A percentile compares a stretch with the other conserved stretches of the same genome.
Evolutionary conservation across 2,888 invertebrate species (phyloP).

Genomic region (Apamea monoglypha): DNA sequence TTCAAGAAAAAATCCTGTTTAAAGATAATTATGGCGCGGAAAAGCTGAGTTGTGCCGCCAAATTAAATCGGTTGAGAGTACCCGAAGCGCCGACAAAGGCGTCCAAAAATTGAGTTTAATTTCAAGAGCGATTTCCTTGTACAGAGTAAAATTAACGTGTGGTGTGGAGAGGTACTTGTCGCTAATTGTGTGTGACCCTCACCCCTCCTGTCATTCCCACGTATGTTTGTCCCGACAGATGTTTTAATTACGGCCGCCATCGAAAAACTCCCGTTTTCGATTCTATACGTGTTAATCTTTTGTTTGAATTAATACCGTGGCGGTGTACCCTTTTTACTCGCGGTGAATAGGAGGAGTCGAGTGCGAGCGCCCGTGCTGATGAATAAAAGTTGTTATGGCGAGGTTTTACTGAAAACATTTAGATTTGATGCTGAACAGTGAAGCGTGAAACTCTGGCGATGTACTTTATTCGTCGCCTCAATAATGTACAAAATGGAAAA

Average conservation of each 20-base stretch:
- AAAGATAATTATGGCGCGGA: conserved; percentile 75
- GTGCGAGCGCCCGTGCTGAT: conserved; percentile 55
- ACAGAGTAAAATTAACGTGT: conserved; percentile 80
- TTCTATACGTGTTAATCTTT: conserved; percentile 74
- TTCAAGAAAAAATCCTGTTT: conserved; percentile 70
- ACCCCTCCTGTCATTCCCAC: conserved; percentile 72
- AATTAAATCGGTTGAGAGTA: conserved; percentile 75
- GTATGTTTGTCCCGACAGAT: conserved; percentile 68
- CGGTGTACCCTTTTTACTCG: conserved; percentile 72
- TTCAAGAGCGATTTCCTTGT: conserved; percentile 82
- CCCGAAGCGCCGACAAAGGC: conserved; percentile 68
- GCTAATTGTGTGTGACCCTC: conserved; percentile 85
- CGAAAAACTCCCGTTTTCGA: conserved; percentile 77
- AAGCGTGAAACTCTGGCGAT: conserved; percentile 22
- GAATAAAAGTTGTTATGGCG: conserved; percentile 66
- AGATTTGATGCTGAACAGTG: conserved; percentile 50
- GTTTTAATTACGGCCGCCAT: conserved; percentile 76
- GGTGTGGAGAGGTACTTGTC: conserved; percentile 79
- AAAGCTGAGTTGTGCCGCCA: conserved; percentile 73
- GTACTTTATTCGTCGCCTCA: conserved; percentile 26
- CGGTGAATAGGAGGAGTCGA: conserved; percentile 71
- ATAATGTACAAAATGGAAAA: conserved; percentile 19
- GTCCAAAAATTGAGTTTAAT: conserved; percentile 82
- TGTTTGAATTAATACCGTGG: conserved; percentile 77
- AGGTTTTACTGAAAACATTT: conserved; percentile 56